Base-by-base conservation (phyloP, 2,797 vertebrate genomes). In the Perodicticus potto region DNA sequence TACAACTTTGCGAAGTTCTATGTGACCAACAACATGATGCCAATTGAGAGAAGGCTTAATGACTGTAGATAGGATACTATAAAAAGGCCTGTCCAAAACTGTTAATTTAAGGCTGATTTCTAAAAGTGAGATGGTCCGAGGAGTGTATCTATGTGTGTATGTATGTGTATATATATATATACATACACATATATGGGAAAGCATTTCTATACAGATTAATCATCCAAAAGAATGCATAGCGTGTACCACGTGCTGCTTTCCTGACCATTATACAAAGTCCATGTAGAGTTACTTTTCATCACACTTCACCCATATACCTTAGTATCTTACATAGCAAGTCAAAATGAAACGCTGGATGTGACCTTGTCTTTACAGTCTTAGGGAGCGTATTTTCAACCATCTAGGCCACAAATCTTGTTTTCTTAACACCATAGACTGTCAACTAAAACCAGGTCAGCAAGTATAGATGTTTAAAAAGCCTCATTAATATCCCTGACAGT, bases 401-500 rank as follows among this genome's bases (percentile, higher is more conserved):
- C 19, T 23, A 73, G n/a, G 57, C 5, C 57, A 92, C 69, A 89
- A 77, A 96, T 88, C 16, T 32, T 92, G 45, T 53, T 55, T 93
- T 63, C 82, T 92, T 93, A 94, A 20, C 19, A 82, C 94, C 72
- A 55, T 14, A 61, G 37, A 78, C n/a, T 65, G 92, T 88, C 87
- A 93, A 73, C 96, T 97, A 93, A 89, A 93, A 93, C 40, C 83
- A 81, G 70, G 70, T 94, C 89, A 96, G 84, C 73, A 92, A 80
- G 22, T 69, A 85, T 0, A 76, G 57, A 96, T n/a, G 17, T 67
- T 94, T 91, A 5, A 80, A 91, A 97, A 92, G 45, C 32, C 57
- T 86, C 70, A 89, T 96, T 96, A 90, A 95, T 94, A 94, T 94
- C 65, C 27, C 22, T 96, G 95, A 93, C 80, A 82, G 95, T 97